Evolutionary conservation across 1,140 invertebrate species (phyloP).

Genomic region (Pinna nobilis): DNA sequence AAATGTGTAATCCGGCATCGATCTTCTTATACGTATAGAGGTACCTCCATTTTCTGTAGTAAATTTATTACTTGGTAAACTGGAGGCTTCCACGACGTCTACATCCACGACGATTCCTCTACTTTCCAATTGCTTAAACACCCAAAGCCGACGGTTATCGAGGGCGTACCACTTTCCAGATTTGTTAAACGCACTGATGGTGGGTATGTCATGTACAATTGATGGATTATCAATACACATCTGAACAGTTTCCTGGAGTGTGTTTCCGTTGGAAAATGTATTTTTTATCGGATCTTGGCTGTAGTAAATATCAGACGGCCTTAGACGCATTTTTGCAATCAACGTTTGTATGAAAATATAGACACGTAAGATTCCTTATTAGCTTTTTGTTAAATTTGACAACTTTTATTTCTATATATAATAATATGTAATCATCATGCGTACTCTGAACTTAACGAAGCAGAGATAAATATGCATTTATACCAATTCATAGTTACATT

Average conservation of each 20-base stretch:
- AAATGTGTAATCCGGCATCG: background rate
- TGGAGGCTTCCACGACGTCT: background rate
- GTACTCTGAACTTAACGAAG: no score
- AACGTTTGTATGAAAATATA: no score
- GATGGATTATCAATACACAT: background rate
- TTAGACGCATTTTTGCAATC: no score
- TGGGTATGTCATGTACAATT: conserved; percentile 22
- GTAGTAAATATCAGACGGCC: conserved; percentile 26
- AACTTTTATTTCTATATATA: no score
- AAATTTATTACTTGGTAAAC: conserved; percentile 2
- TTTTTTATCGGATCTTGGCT: conserved; percentile 22
- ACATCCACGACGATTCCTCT: conserved; percentile 10
- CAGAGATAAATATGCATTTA: no score
- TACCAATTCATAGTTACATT: no score
- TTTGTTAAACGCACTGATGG: conserved; percentile 21
- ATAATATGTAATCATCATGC: no score
- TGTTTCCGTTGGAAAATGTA: conserved; percentile 10
- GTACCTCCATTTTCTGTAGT: conserved; percentile 26
- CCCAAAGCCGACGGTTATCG: conserved; percentile 42
- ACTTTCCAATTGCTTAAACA: conserved; percentile 25
- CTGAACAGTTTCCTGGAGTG: conserved; percentile 3
- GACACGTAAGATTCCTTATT: no score
- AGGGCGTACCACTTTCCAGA: conserved; percentile 34
- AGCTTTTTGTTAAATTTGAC: no score
- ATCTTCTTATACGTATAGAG: background rate